Evolutionary conservation across 2,113 vertebrate genomes (phyloP).

Genomic region (Rhea americana): DNA sequence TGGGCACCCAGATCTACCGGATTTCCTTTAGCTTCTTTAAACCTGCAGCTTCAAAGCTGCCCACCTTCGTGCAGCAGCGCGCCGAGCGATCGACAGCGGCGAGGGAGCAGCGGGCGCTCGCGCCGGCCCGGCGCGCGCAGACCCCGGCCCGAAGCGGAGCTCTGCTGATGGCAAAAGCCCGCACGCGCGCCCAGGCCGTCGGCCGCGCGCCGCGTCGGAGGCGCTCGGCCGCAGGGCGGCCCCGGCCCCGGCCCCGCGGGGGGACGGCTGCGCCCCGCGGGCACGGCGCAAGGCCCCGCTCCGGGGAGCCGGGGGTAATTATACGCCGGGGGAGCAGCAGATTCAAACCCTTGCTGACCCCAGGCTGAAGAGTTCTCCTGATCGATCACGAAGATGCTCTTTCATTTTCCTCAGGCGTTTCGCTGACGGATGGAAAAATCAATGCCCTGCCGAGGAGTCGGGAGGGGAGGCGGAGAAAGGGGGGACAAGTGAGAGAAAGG

Average conservation of each 20-base stretch:
- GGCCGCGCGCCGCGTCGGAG: neutral
- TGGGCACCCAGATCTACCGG: neutral
- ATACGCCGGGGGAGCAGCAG: slow-evolving; percentile 64
- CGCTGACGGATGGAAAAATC: slow-evolving; percentile 82
- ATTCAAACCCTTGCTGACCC: slow-evolving; percentile 70
- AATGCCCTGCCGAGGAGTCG: slow-evolving; percentile 66
- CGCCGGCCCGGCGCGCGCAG: neutral
- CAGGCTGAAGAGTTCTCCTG: slow-evolving; percentile 69
- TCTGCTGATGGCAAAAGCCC: neutral
- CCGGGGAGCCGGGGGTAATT: slow-evolving; percentile 61
- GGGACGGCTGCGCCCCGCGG: neutral
- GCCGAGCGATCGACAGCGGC: neutral
- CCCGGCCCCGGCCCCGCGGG: neutral
- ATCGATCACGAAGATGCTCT: slow-evolving; percentile 78
- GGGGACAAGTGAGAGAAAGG: slow-evolving; percentile 34
- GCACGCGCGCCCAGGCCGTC: neutral
- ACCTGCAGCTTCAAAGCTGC: neutral
- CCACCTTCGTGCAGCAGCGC: neutral
- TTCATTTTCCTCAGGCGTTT: slow-evolving; percentile 79
- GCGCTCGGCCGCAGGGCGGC: too few relatives aligned
- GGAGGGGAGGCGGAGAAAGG: slow-evolving; percentile 40
- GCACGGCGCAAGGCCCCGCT: neutral
- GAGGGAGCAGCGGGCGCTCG: neutral
- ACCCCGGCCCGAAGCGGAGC: neutral
- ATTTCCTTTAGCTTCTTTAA: slow-evolving; percentile 22